Percentiles rank a stretch among this genome's conserved stretches.
phyloP scores from a whole-genome alignment of 2,113 vertebrate genomes.

The Neogobius melanostomus region DNA sequence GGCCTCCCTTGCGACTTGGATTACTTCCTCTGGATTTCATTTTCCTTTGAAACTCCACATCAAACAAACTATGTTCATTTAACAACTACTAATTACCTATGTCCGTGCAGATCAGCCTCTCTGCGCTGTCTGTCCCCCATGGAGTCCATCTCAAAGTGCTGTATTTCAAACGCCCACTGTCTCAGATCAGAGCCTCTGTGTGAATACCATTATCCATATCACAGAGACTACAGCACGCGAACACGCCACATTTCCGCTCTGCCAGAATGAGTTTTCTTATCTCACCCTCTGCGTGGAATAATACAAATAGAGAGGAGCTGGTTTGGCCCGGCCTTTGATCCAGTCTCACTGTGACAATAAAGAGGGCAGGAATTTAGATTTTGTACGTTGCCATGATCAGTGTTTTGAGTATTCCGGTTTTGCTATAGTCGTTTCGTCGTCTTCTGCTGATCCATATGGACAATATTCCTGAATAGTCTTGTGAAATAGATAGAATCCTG shows the following conservation, averaged over 20 bases:
- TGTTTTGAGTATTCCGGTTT: too few relatives aligned
- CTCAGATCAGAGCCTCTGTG: background rate
- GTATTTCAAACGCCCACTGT: background rate
- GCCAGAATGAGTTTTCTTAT: background rate
- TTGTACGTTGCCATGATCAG: background rate
- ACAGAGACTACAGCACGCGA: background rate
- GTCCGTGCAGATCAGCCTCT: too few relatives aligned
- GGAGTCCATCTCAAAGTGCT: background rate
- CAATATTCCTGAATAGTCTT: too few relatives aligned
- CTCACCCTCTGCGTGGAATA: background rate
- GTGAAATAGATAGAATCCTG: too few relatives aligned
- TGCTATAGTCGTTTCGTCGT: too few relatives aligned
- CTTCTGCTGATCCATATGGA: too few relatives aligned
- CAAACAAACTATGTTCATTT: background rate
- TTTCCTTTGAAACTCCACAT: background rate
- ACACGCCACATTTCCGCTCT: background rate
- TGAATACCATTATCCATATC: conserved; percentile 4
- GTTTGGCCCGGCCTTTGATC: background rate
- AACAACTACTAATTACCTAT: too few relatives aligned
- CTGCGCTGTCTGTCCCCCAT: background rate
- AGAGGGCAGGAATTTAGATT: background rate
- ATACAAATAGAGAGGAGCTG: background rate
- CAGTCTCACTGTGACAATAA: background rate
- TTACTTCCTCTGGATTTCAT: too few relatives aligned
- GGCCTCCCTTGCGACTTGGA: too few relatives aligned